Conservation (phyloP, 2,888 invertebrate species). For the Mythimna loreyi region DNA sequence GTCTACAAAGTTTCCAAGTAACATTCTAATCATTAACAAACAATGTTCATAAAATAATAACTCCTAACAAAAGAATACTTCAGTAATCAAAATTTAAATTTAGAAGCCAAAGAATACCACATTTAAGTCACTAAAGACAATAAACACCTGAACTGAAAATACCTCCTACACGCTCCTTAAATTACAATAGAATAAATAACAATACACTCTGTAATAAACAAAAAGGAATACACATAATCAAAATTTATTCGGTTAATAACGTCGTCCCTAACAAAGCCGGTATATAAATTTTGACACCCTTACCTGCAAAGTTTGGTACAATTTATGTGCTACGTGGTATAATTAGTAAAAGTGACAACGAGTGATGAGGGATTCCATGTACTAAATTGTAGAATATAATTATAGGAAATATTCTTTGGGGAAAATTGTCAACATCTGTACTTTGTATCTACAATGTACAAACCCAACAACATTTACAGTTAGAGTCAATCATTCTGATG, state of each 20-base stretch:
- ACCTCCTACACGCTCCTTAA: conserved; percentile 28
- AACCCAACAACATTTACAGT: not conserved
- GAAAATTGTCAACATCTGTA: not conserved
- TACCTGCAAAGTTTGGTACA: conserved; percentile 55
- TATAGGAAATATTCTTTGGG: conserved; percentile 21
- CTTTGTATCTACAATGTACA: not conserved
- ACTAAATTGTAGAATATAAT: conserved; percentile 8
- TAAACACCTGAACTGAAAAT: conserved; percentile 37
- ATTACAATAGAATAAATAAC: conserved; percentile 40
- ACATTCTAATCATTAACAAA: no score
- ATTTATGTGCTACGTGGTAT: conserved; percentile 58
- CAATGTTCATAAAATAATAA: conserved; percentile 1
- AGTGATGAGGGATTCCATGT: conserved; percentile 37
- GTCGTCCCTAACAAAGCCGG: conserved; percentile 52
- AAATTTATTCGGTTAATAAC: conserved; percentile 70
- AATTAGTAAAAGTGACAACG: conserved; percentile 55
- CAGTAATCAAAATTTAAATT: conserved; percentile 8
- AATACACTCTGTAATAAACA: conserved; percentile 53
- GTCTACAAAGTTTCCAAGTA: not conserved
- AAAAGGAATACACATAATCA: conserved; percentile 63
- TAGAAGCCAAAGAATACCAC: not conserved
- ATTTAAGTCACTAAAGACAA: conserved; percentile 30
- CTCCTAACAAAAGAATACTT: conserved; percentile 6
- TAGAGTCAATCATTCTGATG: conserved; percentile 15
- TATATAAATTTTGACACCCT: conserved; percentile 64